These are phyloP conservation scores for Hystrix brachyura DNA, from an alignment of 2,113 vertebrate species.

Conservation along the genomic window DNA sequence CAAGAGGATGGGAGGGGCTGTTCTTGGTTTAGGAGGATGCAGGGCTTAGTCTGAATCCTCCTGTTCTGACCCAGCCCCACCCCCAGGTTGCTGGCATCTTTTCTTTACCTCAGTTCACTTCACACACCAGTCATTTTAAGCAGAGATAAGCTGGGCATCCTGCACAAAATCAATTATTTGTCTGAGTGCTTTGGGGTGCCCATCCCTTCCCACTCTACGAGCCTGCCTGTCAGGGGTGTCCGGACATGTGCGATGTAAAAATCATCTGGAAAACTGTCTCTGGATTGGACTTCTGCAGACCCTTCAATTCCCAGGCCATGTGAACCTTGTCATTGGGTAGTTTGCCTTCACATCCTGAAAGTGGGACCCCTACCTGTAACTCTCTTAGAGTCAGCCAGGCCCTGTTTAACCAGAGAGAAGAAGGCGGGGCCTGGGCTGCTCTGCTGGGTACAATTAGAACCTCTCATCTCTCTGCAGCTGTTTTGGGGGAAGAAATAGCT, in stretches of 20 bases:
- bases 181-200: constrained; percentile 20
- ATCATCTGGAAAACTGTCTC: not conserved
- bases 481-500: not conserved
- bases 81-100: not conserved
- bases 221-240: not conserved
- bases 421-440: not conserved
- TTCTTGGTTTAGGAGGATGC: not conserved
- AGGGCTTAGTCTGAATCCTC: not conserved
- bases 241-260: not conserved
- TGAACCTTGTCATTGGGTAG: fast-evolving
- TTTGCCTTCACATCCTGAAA: not conserved
- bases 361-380: not conserved
- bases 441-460: not conserved
- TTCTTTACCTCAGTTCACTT: not conserved
- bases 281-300: not conserved
- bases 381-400: not conserved
- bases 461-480: not conserved
- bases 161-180: constrained; percentile 16
- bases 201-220: not conserved
- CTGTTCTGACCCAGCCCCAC: not conserved
- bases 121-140: not conserved
- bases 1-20: not conserved
- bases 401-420: not conserved
- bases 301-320: not conserved
- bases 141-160: not conserved